These are phyloP conservation scores for Myopa tessellatipennis DNA, from an alignment of 2,888 invertebrate species.

Conservation along the genomic window DNA sequence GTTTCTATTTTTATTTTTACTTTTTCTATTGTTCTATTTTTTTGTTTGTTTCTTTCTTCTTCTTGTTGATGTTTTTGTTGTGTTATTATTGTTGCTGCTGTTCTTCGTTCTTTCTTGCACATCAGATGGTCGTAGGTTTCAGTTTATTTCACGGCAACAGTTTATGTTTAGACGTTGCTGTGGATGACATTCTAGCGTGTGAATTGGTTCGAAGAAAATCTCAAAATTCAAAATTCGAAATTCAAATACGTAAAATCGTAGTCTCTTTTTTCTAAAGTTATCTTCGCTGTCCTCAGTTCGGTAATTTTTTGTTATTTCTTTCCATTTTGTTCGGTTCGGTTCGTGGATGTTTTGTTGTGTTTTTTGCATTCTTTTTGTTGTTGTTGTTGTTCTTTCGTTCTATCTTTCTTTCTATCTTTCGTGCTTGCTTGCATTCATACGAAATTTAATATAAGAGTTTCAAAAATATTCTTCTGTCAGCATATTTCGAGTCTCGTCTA, in stretches of 20 bases:
- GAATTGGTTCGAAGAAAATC: not conserved
- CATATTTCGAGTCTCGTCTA: no score
- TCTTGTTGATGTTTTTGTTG: constrained; percentile 46
- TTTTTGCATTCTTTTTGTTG: not conserved
- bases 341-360: no score
- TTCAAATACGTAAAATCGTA: constrained; percentile 1
- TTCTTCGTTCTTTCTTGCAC: constrained; percentile 35
- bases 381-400: not conserved
- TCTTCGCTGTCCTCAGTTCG: not conserved
- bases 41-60: not conserved
- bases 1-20: constrained; percentile 13
- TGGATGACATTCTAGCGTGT: not conserved
- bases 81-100: constrained; percentile 38
- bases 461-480: no score
- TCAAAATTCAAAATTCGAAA: constrained; percentile 18
- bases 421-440: constrained; percentile 2
- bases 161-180: constrained; percentile 50
- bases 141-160: constrained; percentile 50
- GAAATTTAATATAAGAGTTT: no score
- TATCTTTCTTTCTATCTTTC: not conserved
- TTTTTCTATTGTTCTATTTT: not conserved
- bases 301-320: not conserved
- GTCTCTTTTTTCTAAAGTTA: not conserved
- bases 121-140: constrained; percentile 25
- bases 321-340: not conserved